phyloP scores from a whole-genome alignment of 2,888 invertebrate species.

The Drosophila borborema region DNA sequence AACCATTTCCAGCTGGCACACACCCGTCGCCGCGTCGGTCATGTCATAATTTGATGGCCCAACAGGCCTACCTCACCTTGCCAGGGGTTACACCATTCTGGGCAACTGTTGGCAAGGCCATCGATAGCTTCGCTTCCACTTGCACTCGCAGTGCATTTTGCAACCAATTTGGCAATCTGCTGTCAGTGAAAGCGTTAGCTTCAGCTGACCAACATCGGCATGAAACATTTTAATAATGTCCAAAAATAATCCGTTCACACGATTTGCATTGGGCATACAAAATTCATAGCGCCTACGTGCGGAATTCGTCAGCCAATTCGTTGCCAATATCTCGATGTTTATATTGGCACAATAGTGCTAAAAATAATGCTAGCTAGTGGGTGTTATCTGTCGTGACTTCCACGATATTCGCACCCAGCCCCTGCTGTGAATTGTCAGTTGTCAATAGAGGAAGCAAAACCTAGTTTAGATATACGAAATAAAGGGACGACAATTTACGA shows the following conservation, averaged over 20 bases:
- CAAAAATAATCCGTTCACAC: slow-evolving; percentile 60
- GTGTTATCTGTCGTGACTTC: slow-evolving; percentile 50
- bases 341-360: slow-evolving; percentile 53
- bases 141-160: slow-evolving; percentile 40
- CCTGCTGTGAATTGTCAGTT: slow-evolving; percentile 3
- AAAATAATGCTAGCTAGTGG: slow-evolving; percentile 50
- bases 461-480: neutral
- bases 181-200: slow-evolving; percentile 53
- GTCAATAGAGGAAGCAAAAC: slow-evolving; percentile 17
- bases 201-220: slow-evolving; percentile 54
- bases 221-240: slow-evolving; percentile 52
- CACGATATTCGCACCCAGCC: slow-evolving; percentile 18
- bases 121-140: slow-evolving; percentile 11
- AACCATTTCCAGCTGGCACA: slow-evolving; percentile 58
- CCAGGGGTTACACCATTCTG: slow-evolving; percentile 21
- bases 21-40: slow-evolving; percentile 27
- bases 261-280: slow-evolving; percentile 61
- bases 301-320: slow-evolving; percentile 37
- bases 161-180: slow-evolving; percentile 58
- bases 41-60: slow-evolving; percentile 73
- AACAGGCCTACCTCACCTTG: slow-evolving; percentile 34
- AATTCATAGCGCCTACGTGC: slow-evolving; percentile 58
- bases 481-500: neutral
- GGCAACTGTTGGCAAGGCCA: slow-evolving; percentile 59
- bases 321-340: slow-evolving; percentile 21